Percentiles rank a stretch among this genome's conserved stretches.
These are phyloP conservation scores for Lysiphlebus fabarum DNA, from an alignment of 1,140 invertebrate genomes.

Conservation along the genomic window DNA sequence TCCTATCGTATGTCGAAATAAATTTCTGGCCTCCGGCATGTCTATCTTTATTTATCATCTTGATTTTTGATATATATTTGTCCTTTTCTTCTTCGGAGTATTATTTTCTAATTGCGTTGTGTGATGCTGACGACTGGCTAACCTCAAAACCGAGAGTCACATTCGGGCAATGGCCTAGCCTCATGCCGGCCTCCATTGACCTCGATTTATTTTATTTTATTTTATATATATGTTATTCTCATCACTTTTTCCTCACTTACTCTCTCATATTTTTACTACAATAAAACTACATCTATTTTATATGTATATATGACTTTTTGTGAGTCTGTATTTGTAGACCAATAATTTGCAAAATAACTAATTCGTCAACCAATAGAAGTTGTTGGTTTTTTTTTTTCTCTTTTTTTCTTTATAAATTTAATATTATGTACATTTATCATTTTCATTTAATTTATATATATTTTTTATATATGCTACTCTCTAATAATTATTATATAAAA, in stretches of 20 bases:
- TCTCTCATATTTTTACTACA: constrained; percentile 9
- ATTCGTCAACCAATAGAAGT: no score
- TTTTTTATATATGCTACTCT: no score
- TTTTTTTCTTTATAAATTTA: no score
- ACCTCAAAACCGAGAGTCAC: constrained; percentile 44
- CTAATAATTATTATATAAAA: background rate
- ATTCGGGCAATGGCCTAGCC: constrained; percentile 50
- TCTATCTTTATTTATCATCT: constrained; percentile 6
- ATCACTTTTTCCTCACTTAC: constrained; percentile 17
- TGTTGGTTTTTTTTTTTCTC: no score
- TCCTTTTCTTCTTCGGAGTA: constrained; percentile 26
- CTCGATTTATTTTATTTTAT: constrained; percentile 43
- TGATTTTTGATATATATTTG: background rate
- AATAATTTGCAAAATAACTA: no score
- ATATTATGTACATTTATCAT: no score
- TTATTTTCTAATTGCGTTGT: constrained; percentile 47
- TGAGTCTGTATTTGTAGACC: no score
- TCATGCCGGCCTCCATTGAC: constrained; percentile 47
- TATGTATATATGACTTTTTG: no score
- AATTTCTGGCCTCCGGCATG: constrained; percentile 14
- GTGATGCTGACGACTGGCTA: constrained; percentile 37
- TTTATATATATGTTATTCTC: constrained; percentile 19
- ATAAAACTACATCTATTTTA: no score
- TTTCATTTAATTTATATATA: no score
- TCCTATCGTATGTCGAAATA: constrained; percentile 19